phyloP scores from a whole-genome alignment of 2,113 vertebrate genomes.

The Anolis sagrei region DNA sequence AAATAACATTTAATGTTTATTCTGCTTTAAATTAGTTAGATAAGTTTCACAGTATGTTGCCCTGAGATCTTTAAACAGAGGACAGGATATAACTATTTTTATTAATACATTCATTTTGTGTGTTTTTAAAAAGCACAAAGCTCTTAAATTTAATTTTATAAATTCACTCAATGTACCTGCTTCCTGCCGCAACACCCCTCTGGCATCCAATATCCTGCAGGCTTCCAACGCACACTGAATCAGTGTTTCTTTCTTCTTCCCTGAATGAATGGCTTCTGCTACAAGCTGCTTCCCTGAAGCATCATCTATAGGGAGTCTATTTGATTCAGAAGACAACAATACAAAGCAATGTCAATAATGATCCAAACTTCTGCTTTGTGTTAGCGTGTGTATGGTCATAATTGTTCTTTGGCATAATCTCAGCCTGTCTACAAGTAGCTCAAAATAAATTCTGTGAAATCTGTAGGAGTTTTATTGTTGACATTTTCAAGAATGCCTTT shows the following conservation, averaged over 20 bases:
- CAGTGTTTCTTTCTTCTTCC: conserved; percentile 95
- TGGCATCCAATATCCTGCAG: conserved; percentile 92
- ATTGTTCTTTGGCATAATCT: neutral
- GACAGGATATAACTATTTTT: too few relatives aligned
- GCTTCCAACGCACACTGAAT: conserved; percentile 92
- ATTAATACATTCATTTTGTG: neutral
- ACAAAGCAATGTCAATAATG: conserved; percentile 34
- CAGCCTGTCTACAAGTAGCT: neutral
- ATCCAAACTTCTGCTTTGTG: neutral
- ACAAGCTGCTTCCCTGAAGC: conserved; percentile 91
- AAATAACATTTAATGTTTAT: too few relatives aligned
- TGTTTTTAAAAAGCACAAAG: neutral
- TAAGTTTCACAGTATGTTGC: too few relatives aligned
- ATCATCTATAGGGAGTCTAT: conserved; percentile 93
- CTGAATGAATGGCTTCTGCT: conserved; percentile 90
- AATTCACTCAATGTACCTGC: conserved; percentile 80
- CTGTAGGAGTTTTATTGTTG: neutral
- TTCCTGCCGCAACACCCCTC: conserved; percentile 94
- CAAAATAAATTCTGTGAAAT: neutral
- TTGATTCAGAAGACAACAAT: conserved; percentile 42
- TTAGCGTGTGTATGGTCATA: neutral
- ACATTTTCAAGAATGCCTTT: neutral
- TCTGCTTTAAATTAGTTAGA: too few relatives aligned
- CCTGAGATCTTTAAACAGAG: too few relatives aligned
- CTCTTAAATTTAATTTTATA: neutral